Base-by-base conservation (phyloP, 2,888 invertebrate species). In the Camponotus fellah region DNA sequence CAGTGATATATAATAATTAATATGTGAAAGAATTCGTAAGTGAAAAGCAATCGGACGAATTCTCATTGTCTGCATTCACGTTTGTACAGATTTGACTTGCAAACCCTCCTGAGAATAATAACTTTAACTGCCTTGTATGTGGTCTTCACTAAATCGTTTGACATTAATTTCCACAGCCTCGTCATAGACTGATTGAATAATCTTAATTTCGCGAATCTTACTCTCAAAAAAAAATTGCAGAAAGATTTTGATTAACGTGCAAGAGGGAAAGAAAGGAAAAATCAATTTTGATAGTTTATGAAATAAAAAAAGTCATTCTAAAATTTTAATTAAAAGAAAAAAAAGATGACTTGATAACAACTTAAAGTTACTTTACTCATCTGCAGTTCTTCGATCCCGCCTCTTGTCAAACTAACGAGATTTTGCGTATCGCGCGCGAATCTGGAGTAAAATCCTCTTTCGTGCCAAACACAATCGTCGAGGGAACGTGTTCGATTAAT, bases 401-500 rank as follows among this genome's bases (percentile, higher is more conserved):
- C 43, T 32, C 17, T 68, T 49, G 46, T 32, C 4, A 58, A 77
- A 56, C 66, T 21, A 56, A 43, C 32, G 32, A 9, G 43, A 21
- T 21, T 46, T 75, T 49, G 62, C 49, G 21, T 65, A 53, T 53
- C 53, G 53, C 53, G n/a, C 6, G 53, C n/a, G 53, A 53, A n/a
- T 53, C n/a, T 17, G 49, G n/a, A 49, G 14, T 65, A 21, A 49
- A 76, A 66, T 37, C 14, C 6, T 10, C 21, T 10, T 46, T 6
- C 21, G 17, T 32, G 32, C 43, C 40, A 32, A n/a, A 49, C 21
- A 62, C 37, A 46, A 60, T 49, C 34, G 46, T 46, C 26, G 21
- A 37, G 53, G 17, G 53, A 26, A 66, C 68, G 17, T 75, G 14
- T 40, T 21, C 69, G 68, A 40, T 58, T 56, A 56, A 77, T 77